Percentiles rank a stretch among this genome's conserved stretches.
These are phyloP conservation scores for Sinhomidia bicolor DNA, from an alignment of 2,888 invertebrate genomes.

Conservation along the genomic window DNA sequence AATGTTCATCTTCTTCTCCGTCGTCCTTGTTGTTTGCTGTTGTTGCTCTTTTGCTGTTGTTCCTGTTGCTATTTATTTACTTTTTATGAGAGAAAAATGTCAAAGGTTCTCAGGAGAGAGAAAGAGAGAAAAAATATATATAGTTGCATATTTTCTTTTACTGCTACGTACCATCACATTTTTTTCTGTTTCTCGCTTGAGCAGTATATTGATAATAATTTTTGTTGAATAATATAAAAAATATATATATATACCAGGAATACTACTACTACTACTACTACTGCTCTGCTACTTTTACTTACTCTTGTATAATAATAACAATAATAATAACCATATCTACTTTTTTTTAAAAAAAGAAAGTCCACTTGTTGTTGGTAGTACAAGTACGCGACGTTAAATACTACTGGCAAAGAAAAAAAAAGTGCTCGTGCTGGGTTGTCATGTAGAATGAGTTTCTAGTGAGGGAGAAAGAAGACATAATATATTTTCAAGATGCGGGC, in stretches of 20 bases:
- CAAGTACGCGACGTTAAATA: too few species aligned
- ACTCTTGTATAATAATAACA: too few species aligned
- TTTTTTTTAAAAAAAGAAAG: background rate
- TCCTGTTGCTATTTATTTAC: slow-evolving; percentile 26
- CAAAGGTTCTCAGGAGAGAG: slow-evolving; percentile 6
- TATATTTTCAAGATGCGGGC: background rate
- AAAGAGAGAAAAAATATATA: too few species aligned
- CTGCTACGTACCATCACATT: too few species aligned
- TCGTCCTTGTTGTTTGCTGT: background rate
- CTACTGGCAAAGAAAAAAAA: background rate
- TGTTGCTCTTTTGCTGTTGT: background rate
- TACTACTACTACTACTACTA: too few species aligned
- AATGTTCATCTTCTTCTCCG: slow-evolving; percentile 32
- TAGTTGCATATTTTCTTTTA: slow-evolving; percentile 15
- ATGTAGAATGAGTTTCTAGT: background rate
- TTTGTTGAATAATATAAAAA: slow-evolving; percentile 21
- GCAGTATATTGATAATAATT: slow-evolving; percentile 46
- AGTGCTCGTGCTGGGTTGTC: background rate
- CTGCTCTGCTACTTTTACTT: too few species aligned
- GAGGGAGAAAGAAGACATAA: background rate
- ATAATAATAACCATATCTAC: too few species aligned
- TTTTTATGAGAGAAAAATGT: slow-evolving; percentile 46
- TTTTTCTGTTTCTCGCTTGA: too few species aligned
- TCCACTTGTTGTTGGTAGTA: slow-evolving; percentile 21
- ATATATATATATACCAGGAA: too few species aligned